Evolutionary conservation across 2,113 vertebrate genomes (phyloP).

Genomic region (Holacanthus passer): DNA sequence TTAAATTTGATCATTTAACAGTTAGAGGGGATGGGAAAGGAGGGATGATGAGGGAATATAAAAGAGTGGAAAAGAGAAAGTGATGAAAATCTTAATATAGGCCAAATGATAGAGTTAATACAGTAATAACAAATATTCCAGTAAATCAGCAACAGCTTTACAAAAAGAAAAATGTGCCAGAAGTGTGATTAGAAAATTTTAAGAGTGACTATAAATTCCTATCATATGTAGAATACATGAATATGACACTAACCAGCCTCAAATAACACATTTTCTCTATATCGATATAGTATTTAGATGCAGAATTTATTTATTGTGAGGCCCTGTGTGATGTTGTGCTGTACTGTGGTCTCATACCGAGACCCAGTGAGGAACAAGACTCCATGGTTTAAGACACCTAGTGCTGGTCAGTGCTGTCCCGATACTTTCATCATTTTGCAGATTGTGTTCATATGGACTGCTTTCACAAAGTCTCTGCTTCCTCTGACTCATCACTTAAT

Average conservation of each 20-base stretch:
- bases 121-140: conserved; percentile 68
- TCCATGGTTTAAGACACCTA: conserved; percentile 76
- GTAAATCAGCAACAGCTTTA: conserved; percentile 57
- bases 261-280: conserved; percentile 74
- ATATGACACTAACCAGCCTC: conserved; percentile 69
- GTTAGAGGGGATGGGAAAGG: conserved; percentile 47
- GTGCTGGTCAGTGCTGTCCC: conserved; percentile 72
- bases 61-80: conserved; percentile 73
- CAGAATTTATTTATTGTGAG: conserved; percentile 64
- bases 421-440: conserved; percentile 46
- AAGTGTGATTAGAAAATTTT: conserved; percentile 71
- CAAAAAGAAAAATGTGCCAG: conserved; percentile 64
- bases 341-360: conserved; percentile 61
- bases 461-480: conserved; percentile 45
- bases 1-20: conserved; percentile 76
- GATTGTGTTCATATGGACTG: conserved; percentile 78
- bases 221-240: conserved; percentile 76
- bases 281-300: conserved; percentile 70
- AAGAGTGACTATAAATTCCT: conserved; percentile 76
- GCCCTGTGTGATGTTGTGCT: conserved; percentile 77
- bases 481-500: conserved; percentile 34
- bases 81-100: conserved; percentile 66
- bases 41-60: conserved; percentile 68
- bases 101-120: conserved; percentile 63
- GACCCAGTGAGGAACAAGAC: conserved; percentile 63